Conservation (phyloP, 1,140 invertebrate genomes). For the Drosophila watanabei region DNA sequence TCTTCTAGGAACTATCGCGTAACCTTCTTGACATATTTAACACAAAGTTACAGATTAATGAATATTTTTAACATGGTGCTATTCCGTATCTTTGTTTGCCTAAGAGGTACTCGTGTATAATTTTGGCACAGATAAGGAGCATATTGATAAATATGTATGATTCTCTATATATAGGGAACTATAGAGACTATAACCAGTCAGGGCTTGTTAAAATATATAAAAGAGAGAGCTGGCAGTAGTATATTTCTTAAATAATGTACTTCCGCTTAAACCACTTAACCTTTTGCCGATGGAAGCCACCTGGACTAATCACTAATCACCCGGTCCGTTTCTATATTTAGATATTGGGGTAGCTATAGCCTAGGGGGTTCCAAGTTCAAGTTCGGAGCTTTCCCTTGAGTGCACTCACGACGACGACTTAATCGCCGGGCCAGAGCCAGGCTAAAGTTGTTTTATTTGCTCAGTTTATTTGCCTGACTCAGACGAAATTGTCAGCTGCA, state of each 20-base stretch:
- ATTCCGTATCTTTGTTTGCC: background rate
- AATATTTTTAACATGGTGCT: background rate
- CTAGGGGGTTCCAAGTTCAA: slow-evolving; percentile 25
- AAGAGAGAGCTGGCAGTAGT: background rate
- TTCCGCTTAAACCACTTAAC: slow-evolving; percentile 12
- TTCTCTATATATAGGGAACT: background rate
- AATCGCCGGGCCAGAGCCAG: slow-evolving; percentile 4
- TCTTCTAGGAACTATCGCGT: background rate
- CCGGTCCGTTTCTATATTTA: background rate
- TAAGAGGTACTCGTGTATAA: background rate
- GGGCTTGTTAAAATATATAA: background rate
- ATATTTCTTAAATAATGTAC: background rate
- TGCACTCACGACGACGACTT: slow-evolving; percentile 18
- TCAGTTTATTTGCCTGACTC: background rate
- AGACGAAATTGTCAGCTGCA: slow-evolving; percentile 17
- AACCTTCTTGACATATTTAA: background rate
- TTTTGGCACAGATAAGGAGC: slow-evolving; percentile 3
- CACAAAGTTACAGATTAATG: background rate
- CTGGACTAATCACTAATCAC: slow-evolving; percentile 7
- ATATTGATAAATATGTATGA: background rate
- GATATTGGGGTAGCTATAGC: slow-evolving; percentile 13
- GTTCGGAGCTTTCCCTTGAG: slow-evolving; percentile 37
- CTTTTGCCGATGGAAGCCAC: background rate
- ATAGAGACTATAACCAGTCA: background rate
- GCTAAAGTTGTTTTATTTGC: slow-evolving; percentile 10